Evolutionary conservation across 2,113 vertebrate genomes (phyloP), one percentile per base, ranked within the genome.

Genomic region (Zosterops hypoxanthus): DNA sequence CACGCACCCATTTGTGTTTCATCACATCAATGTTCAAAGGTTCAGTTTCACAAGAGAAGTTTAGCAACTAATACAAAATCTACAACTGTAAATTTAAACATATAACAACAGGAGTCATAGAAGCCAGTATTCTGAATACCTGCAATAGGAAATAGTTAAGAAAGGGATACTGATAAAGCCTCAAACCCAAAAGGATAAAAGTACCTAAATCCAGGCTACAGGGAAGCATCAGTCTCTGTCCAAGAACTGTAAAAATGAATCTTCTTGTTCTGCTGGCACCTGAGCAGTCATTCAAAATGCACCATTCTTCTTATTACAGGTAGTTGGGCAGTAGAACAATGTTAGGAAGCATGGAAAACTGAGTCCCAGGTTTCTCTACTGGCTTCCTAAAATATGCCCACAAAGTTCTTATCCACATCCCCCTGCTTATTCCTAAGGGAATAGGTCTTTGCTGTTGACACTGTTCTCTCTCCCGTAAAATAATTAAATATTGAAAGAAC

Each of bases 401-500:
- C 49, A 34, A 63, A 63, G 64, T 60, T 64, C 34, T 66, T 42
- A 60, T 36, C 66, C 72, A 53, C 14, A 85, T 24, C 6, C 21
- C 50, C 36, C 53, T 77, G 18, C 20, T 69, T 92, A 93, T 80
- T 86, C 90, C 88, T 90, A 42, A 76, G 71, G n/a, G 75, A 94
- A 87, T 60, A 68, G 33, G 68, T 47, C 78, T 71, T 84, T 82
- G 82, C 75, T 44, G n/a, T 50, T 76, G 70, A 96, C 33, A 13
- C 57, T 53, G 49, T 65, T 94, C 92, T 80, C 61, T 75, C 24
- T 76, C 50, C 33, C 29, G 4, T 86, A 93, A 93, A 94, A 96
- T 82, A 92, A 94, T 96, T 94, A 94, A 97, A 96, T 93, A 95
- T 96, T 94, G 80, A 97, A 94, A 78, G 91, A 95, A 88, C 92